These are phyloP conservation scores for Temnothorax rugatulus DNA, from an alignment of 2,888 invertebrate genomes.

Conservation along the genomic window DNA sequence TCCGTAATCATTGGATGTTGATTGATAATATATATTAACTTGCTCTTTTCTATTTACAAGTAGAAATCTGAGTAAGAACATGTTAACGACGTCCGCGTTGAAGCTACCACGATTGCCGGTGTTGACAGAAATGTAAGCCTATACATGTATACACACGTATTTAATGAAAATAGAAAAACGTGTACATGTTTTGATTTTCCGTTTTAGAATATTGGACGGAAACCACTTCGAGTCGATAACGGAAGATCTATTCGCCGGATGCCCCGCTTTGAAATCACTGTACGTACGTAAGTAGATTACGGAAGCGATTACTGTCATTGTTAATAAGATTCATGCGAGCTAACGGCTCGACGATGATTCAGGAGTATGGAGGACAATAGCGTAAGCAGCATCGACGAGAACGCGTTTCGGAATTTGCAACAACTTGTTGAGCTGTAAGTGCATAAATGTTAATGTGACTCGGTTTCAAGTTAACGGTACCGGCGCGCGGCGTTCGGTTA, in stretches of 20 bases:
- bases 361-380: conserved; percentile 85
- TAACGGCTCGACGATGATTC: conserved; percentile 63
- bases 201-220: conserved; percentile 86
- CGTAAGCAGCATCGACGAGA: conserved; percentile 85
- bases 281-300: conserved; percentile 82
- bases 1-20: background rate
- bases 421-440: conserved; percentile 88
- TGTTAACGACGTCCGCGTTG: conserved; percentile 85
- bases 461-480: conserved; percentile 36
- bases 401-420: conserved; percentile 86
- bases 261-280: conserved; percentile 86
- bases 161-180: conserved; percentile 16
- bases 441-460: conserved; percentile 60
- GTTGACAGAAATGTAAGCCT: conserved; percentile 87
- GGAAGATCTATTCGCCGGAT: conserved; percentile 85
- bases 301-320: conserved; percentile 19
- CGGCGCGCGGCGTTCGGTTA: background rate
- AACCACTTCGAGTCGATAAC: conserved; percentile 86
- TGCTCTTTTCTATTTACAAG: background rate
- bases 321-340: conserved; percentile 47
- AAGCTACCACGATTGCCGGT: conserved; percentile 86
- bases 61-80: conserved; percentile 87
- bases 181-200: background rate
- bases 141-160: background rate
- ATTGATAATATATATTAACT: background rate